These are phyloP conservation scores for Enteromius trimaculatus DNA, from an alignment of 2,797 vertebrate genomes.

Conservation along the genomic window DNA sequence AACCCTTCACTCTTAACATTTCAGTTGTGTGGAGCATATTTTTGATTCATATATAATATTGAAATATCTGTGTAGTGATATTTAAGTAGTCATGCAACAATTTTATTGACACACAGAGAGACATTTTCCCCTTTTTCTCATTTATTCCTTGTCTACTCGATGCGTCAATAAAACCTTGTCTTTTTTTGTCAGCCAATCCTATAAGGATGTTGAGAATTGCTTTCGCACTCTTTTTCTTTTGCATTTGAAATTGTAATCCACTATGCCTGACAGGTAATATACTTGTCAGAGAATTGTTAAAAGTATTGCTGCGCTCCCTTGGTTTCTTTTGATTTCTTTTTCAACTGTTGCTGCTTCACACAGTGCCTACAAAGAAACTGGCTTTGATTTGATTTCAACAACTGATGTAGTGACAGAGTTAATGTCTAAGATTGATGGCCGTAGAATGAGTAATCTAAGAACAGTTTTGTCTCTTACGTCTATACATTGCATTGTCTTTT, in stretches of 20 bases:
- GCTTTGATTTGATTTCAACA: slow-evolving; percentile 13
- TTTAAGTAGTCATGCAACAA: background rate
- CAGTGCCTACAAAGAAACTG: background rate
- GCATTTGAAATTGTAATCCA: slow-evolving; percentile 11
- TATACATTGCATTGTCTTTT: background rate
- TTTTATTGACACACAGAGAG: background rate
- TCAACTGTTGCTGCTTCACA: too few species aligned
- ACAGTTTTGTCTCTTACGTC: background rate
- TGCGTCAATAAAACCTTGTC: background rate
- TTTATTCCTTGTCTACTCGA: background rate
- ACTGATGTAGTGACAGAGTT: background rate
- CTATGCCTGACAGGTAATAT: background rate
- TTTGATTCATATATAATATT: background rate
- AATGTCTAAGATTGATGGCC: slow-evolving; percentile 26
- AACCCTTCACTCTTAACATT: background rate
- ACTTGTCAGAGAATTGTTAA: background rate
- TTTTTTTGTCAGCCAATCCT: background rate
- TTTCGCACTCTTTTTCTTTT: background rate
- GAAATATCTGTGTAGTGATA: background rate
- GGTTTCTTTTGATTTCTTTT: slow-evolving; percentile 4
- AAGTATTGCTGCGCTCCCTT: background rate
- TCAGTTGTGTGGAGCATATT: background rate
- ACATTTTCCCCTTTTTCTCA: background rate
- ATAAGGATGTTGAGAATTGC: background rate
- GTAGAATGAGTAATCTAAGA: slow-evolving; percentile 3